A percentile compares a stretch with the other conserved stretches of the same genome.
Conservation (phyloP, 2,797 vertebrate species). For the Selene dorsalis region DNA sequence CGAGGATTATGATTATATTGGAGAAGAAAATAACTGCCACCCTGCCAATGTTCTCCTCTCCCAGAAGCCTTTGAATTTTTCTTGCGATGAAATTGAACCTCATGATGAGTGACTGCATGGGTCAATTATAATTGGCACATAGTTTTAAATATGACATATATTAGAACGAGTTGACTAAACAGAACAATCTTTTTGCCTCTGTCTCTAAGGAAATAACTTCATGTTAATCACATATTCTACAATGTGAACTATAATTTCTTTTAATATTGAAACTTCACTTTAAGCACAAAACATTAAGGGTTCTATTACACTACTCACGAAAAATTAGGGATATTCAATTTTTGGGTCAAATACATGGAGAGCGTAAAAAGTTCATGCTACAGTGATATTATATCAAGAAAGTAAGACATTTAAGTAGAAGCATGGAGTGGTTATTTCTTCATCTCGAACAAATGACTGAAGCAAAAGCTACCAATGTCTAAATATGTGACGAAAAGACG, state of each 20-base stretch:
- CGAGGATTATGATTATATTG: slow-evolving; percentile 54
- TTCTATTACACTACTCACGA: no score
- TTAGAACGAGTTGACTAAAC: not conserved
- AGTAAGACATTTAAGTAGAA: no score
- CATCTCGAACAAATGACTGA: no score
- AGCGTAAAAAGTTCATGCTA: no score
- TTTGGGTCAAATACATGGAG: no score
- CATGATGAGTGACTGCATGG: slow-evolving; percentile 1
- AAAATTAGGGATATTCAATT: no score
- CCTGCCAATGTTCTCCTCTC: slow-evolving; percentile 55
- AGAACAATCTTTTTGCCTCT: not conserved
- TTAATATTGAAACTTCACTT: not conserved
- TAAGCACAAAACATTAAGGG: not conserved
- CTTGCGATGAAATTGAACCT: slow-evolving; percentile 50
- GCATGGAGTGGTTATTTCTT: no score
- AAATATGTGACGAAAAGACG: no score
- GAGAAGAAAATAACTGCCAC: slow-evolving; percentile 45
- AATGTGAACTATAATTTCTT: not conserved
- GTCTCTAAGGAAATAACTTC: not conserved
- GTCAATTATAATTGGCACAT: slow-evolving; percentile 3
- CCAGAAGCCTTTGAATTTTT: slow-evolving; percentile 18
- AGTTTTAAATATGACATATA: slow-evolving; percentile 6
- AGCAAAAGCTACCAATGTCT: no score
- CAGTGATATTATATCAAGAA: no score
- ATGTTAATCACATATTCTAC: not conserved